phyloP scores from a whole-genome alignment of 1,140 invertebrate species.

The Pseudomyrmex concolor region DNA sequence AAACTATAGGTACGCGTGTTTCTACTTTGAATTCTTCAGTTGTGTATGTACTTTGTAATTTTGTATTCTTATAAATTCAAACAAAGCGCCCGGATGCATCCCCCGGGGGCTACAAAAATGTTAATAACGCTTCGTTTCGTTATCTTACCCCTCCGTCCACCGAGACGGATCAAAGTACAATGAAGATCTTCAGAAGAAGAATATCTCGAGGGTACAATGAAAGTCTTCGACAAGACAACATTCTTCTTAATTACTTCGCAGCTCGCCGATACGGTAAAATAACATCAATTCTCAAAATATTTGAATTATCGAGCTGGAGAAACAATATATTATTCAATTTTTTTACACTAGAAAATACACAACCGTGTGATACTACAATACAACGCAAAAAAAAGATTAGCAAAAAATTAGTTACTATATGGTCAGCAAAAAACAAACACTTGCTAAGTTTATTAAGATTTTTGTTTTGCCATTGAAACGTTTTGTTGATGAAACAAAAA shows the following conservation, averaged over 20 bases:
- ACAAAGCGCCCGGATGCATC: slow-evolving; percentile 30
- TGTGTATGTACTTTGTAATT: slow-evolving; percentile 2
- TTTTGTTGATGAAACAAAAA: too few species aligned
- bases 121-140: slow-evolving; percentile 61
- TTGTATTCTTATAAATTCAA: slow-evolving; percentile 33
- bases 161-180: slow-evolving; percentile 51
- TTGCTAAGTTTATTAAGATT: too few species aligned
- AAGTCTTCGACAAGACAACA: slow-evolving; percentile 42
- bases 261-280: slow-evolving; percentile 2
- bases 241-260: slow-evolving; percentile 52
- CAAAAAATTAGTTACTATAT: too few species aligned
- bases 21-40: neutral
- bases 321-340: neutral
- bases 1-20: too few species aligned
- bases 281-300: neutral
- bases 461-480: too few species aligned
- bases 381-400: too few species aligned
- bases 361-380: too few species aligned
- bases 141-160: slow-evolving; percentile 38
- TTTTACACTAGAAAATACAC: too few species aligned
- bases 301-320: neutral
- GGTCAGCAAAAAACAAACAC: too few species aligned
- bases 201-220: slow-evolving; percentile 50
- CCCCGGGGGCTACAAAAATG: slow-evolving; percentile 52
- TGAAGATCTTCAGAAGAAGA: slow-evolving; percentile 40